Base-by-base conservation (phyloP, 2,797 vertebrate species). In the Hemibagrus guttatus region DNA sequence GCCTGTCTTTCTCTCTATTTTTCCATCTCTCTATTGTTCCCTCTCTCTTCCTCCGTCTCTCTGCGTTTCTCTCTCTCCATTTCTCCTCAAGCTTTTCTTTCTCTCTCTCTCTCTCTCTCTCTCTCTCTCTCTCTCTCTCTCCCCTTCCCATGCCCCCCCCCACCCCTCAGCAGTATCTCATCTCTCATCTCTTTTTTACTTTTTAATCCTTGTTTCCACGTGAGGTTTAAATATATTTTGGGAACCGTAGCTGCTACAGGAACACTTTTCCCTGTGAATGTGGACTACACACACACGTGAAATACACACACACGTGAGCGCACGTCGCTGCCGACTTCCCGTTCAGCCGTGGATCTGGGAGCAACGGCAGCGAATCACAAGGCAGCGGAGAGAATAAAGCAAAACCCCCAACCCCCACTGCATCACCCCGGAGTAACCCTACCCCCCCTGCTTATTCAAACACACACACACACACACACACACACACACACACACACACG, bases 351-450 rank as follows among this genome's bases (percentile, higher is more conserved):
- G 82, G 76, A 90, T 86, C 87, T 78, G 84, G 87, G 88, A 89
- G 84, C 86, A 80, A 83, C 84, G 79, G 86, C 92, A 87, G 90
- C 92, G 93, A 94, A 95, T 95, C 94, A 94, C 93, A 92, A 94
- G 93, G 93, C 93, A 94, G 84, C 91, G 69, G 91, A 91, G 93
- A 94, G 94, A 93, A 94, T 93, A 95, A 93, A 93, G 92, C 92
- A 95, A 95, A 83, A 49, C 59, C 94, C 93, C 94, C 92, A 91
- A 91, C 90, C 89, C 91, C 90, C 90, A 85, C 85, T 84, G 61
- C 81, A 86, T 89, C 88, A 85, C 90, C 87, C 88, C 85, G 71
- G 88, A 89, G 90, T 89, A 90, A 90, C 90, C 87, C 90, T 87
- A 90, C 90, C 90, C 89, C 89, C 88, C 87, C 83, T 56, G 49